Base-by-base conservation (phyloP, 2,888 invertebrate genomes). In the Rhogogaster chlorosoma region DNA sequence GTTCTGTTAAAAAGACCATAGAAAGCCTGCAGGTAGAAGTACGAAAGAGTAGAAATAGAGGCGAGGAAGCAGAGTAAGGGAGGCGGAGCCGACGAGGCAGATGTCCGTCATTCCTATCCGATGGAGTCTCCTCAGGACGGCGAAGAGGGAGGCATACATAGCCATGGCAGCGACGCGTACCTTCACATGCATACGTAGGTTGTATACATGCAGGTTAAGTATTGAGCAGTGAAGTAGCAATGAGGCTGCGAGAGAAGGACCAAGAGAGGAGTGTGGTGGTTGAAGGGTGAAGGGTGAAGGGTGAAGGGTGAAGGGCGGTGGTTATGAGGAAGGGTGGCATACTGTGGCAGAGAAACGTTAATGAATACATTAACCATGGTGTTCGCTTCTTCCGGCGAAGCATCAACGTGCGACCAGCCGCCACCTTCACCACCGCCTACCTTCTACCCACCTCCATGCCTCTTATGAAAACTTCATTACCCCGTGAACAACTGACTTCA, bases 391-490 rank as follows among this genome's bases (percentile, higher is more conserved):
- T 67, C 45, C 26, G 78, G 64, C 78, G 78, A 78, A 36, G 78
- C 78, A 77, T 77, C 84, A 84, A 78, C 78, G 75, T 80, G 75
- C 77, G 77, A 84, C 61, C 84, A 9, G 61, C 42, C 49, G 78
- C 75, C 84, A 73, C 71, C 84, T 75, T 53, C 71, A 57, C 84
- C 73, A 73, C 71, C 57, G 57, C 61, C 75, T 61, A 84, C 84
- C 84, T 78, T 84, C 84, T 75, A 18, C 78, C 67, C 78, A 84
- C 84, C 78, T 64, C 36, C 67, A 15, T 67, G 42, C 78, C 45
- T 75, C 78, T 84, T 80, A 84, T 84, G 84, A 80, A 78, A 84
- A 84, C 84, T 84, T 84, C 78, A 84, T 84, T 84, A 84, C 77
- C 75, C 84, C 49, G 38, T 75, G 84, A 80, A 61, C 75, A 84